Conservation (phyloP, 2,113 vertebrate genomes). For the Sterna hirundo region DNA sequence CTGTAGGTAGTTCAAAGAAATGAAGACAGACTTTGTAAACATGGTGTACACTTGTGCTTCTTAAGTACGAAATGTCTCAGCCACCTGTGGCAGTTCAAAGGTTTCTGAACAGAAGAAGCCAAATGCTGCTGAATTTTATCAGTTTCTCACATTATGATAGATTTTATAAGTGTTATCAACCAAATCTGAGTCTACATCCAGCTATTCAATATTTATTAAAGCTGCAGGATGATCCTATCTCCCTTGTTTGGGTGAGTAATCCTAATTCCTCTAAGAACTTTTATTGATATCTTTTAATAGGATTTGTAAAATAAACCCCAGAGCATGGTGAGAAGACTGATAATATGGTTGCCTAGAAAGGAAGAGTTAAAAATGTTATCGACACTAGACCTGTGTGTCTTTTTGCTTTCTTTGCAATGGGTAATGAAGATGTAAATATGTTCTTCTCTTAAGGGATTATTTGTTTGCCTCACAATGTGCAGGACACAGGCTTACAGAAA, state of each 20-base stretch:
- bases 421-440: background rate
- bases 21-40: background rate
- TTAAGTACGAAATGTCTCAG: background rate
- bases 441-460: background rate
- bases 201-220: background rate
- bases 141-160: background rate
- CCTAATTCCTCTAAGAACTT: conserved; percentile 2
- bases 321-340: background rate
- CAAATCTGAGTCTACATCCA: background rate
- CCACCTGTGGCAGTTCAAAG: background rate
- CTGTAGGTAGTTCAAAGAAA: background rate
- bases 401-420: background rate
- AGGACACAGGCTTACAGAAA: background rate
- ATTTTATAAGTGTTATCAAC: background rate
- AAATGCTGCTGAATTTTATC: background rate
- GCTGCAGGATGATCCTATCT: background rate
- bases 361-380: background rate
- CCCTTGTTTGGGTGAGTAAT: background rate
- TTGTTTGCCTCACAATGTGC: background rate
- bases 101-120: background rate
- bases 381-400: background rate
- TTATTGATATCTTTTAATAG: background rate
- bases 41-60: background rate
- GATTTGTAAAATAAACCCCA: background rate
- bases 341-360: background rate